A percentile compares a stretch with the other conserved stretches of the same genome.
Conservation (phyloP, 2,888 invertebrate species). For the Apodemia hepburni region DNA sequence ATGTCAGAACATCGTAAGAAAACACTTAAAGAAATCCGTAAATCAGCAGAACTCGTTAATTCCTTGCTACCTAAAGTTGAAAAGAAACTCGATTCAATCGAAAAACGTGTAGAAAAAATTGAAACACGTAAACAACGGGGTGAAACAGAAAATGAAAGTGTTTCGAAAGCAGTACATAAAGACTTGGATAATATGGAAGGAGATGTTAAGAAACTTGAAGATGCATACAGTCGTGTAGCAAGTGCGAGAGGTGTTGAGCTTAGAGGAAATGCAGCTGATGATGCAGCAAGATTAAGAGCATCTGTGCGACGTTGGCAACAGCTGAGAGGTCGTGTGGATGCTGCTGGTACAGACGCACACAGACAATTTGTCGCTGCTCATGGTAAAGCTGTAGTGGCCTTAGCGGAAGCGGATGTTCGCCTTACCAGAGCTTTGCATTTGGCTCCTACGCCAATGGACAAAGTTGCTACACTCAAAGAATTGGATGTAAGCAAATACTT, state of each 20-base stretch:
- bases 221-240: slow-evolving; percentile 84
- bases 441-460: slow-evolving; percentile 66
- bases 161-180: slow-evolving; percentile 78
- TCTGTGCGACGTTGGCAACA: slow-evolving; percentile 84
- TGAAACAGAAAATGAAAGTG: slow-evolving; percentile 72
- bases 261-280: slow-evolving; percentile 83
- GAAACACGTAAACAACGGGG: slow-evolving; percentile 66
- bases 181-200: slow-evolving; percentile 82
- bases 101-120: slow-evolving; percentile 78
- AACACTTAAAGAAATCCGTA: slow-evolving; percentile 67
- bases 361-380: slow-evolving; percentile 86
- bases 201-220: slow-evolving; percentile 83
- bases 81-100: slow-evolving; percentile 78
- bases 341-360: slow-evolving; percentile 81
- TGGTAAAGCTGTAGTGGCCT: slow-evolving; percentile 83
- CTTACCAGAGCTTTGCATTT: slow-evolving; percentile 85
- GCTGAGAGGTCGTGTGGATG: slow-evolving; percentile 79
- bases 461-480: slow-evolving; percentile 58
- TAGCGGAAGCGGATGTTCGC: slow-evolving; percentile 86
- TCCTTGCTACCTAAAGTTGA: slow-evolving; percentile 83
- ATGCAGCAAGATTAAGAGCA: slow-evolving; percentile 81
- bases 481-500: slow-evolving; percentile 64
- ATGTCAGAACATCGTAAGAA: slow-evolving; percentile 83
- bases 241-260: slow-evolving; percentile 83
- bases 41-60: slow-evolving; percentile 83